Conservation (phyloP, 2,888 invertebrate genomes). For the Torymus aiolomorphi region DNA sequence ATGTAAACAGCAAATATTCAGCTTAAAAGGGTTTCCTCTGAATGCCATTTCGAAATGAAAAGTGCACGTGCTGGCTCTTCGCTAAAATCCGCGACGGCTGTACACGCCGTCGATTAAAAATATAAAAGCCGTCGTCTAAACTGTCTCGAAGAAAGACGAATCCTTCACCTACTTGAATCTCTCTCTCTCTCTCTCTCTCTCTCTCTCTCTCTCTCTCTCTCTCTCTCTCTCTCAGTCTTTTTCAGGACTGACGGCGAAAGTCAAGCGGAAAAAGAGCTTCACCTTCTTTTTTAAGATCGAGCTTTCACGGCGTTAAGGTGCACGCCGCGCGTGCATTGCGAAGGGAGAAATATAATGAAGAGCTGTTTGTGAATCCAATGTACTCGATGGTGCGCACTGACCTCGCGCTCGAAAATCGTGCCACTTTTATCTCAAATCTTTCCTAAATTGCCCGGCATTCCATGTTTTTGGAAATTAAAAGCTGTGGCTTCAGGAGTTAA, state of each 20-base stretch:
- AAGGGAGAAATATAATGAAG: neutral
- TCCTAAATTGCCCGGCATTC: too few species aligned
- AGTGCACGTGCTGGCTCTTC: neutral
- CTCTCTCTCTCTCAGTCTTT: neutral
- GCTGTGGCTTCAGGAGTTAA: too few species aligned
- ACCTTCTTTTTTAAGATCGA: conserved; percentile 16
- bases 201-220: conserved; percentile 33
- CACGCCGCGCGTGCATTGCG: too few species aligned
- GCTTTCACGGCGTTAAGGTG: neutral
- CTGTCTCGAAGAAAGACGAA: neutral
- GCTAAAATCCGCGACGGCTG: neutral
- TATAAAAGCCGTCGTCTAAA: conserved; percentile 17
- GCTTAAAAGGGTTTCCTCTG: conserved; percentile 28
- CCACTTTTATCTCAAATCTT: too few species aligned
- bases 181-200: conserved; percentile 37
- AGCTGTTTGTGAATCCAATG: conserved; percentile 10
- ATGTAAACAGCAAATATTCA: conserved; percentile 4
- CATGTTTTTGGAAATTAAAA: too few species aligned
- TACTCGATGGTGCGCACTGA: neutral
- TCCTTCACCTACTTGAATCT: too few species aligned
- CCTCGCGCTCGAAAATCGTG: too few species aligned
- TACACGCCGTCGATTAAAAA: conserved; percentile 25
- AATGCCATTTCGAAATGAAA: conserved; percentile 26
- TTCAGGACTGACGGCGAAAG: neutral
- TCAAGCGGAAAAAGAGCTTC: conserved; percentile 12